Conservation (phyloP, 2,113 vertebrate genomes). For the Pagrus major region DNA sequence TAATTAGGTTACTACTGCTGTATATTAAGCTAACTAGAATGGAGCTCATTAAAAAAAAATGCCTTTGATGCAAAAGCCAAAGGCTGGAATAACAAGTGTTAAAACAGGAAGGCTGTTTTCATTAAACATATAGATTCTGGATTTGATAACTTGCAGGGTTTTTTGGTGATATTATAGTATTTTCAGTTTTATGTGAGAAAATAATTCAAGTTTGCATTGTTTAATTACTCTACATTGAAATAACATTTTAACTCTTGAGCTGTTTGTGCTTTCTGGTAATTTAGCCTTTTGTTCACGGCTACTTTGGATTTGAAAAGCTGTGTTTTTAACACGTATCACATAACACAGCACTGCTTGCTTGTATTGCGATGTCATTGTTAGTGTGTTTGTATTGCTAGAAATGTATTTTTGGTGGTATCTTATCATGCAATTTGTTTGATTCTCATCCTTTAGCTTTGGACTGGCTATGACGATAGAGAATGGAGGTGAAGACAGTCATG, state of each 20-base stretch:
- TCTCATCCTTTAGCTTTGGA: neutral
- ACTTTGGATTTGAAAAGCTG: neutral
- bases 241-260: neutral
- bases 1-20: constrained; percentile 12
- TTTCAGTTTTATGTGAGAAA: neutral
- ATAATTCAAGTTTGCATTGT: neutral
- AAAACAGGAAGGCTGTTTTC: neutral
- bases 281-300: neutral
- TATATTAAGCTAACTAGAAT: neutral
- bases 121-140: neutral
- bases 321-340: neutral
- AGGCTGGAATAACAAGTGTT: neutral
- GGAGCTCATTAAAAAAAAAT: neutral
- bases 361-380: neutral
- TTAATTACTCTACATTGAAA: neutral
- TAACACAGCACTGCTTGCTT: neutral
- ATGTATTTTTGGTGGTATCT: neutral
- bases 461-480: neutral
- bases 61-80: neutral
- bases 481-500: neutral
- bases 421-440: neutral
- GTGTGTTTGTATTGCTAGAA: neutral
- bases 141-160: neutral
- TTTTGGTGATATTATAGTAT: neutral
- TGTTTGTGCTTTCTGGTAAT: neutral